A percentile compares a stretch with the other conserved stretches of the same genome.
These are phyloP conservation scores for Azorinus chamasolen DNA, from an alignment of 2,888 invertebrate genomes.

Conservation along the genomic window DNA sequence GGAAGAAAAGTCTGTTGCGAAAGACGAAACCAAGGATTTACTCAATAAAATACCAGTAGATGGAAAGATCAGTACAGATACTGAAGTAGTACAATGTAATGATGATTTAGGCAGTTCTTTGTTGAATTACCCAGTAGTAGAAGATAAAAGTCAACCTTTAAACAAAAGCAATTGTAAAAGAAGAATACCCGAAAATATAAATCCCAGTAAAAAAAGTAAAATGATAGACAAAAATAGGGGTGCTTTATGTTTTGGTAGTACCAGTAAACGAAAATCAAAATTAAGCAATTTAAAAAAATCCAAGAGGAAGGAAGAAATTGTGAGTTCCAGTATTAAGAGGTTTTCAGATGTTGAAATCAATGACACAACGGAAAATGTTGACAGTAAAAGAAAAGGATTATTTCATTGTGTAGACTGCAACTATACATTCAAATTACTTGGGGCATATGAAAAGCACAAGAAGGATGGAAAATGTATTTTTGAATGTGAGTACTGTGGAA, in stretches of 20 bases:
- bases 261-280: background rate
- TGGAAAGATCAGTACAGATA: too few species aligned
- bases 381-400: background rate
- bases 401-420: slow-evolving; percentile 57
- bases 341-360: background rate
- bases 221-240: too few species aligned
- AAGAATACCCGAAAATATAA: too few species aligned
- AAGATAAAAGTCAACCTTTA: too few species aligned
- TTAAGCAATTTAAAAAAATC: background rate
- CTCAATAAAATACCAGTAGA: too few species aligned
- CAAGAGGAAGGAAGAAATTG: background rate
- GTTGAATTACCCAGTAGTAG: too few species aligned
- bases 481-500: slow-evolving; percentile 60
- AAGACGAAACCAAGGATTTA: too few species aligned
- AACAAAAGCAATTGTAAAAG: too few species aligned
- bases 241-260: too few species aligned
- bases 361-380: background rate
- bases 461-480: slow-evolving; percentile 54
- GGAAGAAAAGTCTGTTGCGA: background rate
- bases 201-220: too few species aligned
- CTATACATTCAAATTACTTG: slow-evolving; percentile 38
- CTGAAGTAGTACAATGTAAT: too few species aligned
- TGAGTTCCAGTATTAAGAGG: background rate
- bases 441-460: slow-evolving; percentile 52
- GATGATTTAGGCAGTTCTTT: too few species aligned